Conservation (phyloP, 2,888 invertebrate species). For the Rhopalosiphum nymphaeae region DNA sequence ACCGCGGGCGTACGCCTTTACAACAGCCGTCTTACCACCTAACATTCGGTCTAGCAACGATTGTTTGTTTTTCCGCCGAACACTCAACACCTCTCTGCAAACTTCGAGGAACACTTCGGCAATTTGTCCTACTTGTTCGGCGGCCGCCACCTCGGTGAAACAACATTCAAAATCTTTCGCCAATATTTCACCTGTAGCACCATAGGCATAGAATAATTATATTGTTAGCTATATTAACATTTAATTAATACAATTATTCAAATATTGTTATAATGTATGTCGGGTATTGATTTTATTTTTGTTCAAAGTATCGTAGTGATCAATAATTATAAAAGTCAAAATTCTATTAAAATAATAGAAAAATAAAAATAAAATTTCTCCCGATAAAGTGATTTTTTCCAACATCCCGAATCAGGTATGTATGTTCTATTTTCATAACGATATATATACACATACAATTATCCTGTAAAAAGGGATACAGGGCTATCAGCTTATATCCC, state of each 20-base stretch:
- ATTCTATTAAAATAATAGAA: neutral
- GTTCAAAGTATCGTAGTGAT: neutral
- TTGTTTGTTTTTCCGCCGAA: constrained; percentile 86
- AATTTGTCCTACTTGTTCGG: constrained; percentile 86
- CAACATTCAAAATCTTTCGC: constrained; percentile 90
- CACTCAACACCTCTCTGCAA: constrained; percentile 84
- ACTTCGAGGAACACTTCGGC: constrained; percentile 88
- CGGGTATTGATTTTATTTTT: neutral
- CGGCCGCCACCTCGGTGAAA: constrained; percentile 89
- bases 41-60: constrained; percentile 85
- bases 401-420: neutral
- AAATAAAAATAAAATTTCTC: neutral
- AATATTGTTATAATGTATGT: neutral
- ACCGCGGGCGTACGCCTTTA: constrained; percentile 83
- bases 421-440: too few relatives aligned
- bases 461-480: too few relatives aligned
- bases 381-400: neutral
- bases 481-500: too few relatives aligned
- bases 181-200: constrained; percentile 77
- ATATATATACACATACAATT: too few relatives aligned
- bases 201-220: neutral
- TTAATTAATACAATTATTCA: too few relatives aligned
- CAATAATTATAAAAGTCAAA: neutral
- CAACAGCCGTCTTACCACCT: constrained; percentile 79
- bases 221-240: neutral